phyloP scores from a whole-genome alignment of 2,888 invertebrate genomes.

The Polymixis flavicincta region DNA sequence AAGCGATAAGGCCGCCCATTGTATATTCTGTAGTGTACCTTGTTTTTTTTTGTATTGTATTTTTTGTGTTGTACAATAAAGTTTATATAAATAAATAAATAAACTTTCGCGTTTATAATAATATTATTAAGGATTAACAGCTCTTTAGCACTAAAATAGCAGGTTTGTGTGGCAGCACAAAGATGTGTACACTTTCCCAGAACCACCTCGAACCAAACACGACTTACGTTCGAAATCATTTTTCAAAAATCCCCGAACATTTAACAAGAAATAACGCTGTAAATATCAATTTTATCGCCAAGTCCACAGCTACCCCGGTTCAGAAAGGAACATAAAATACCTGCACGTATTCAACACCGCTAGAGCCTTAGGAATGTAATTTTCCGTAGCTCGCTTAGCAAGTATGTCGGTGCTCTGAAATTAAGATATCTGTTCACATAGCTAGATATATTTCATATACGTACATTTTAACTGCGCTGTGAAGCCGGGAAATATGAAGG shows the following conservation, averaged over 20 bases:
- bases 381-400: conserved; percentile 46
- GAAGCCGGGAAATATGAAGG: not conserved
- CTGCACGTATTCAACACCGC: conserved; percentile 55
- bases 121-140: not conserved
- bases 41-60: no score
- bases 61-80: no score
- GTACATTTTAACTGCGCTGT: not conserved
- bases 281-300: conserved; percentile 46
- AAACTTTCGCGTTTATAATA: no score
- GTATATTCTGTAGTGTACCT: no score
- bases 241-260: not conserved
- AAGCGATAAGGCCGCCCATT: no score
- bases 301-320: conserved; percentile 3
- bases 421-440: conserved; percentile 43
- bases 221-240: not conserved
- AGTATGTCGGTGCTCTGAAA: conserved; percentile 48
- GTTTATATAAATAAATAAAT: no score
- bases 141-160: no score
- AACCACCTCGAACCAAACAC: not conserved
- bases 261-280: conserved; percentile 3
- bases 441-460: not conserved
- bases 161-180: not conserved
- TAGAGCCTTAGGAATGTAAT: conserved; percentile 62
- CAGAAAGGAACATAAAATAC: conserved; percentile 56
- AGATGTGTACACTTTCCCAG: no score